Percentiles rank a stretch among this genome's conserved stretches.
These are phyloP conservation scores for Edolisoma coerulescens DNA, from an alignment of 2,113 vertebrate species.

Conservation along the genomic window DNA sequence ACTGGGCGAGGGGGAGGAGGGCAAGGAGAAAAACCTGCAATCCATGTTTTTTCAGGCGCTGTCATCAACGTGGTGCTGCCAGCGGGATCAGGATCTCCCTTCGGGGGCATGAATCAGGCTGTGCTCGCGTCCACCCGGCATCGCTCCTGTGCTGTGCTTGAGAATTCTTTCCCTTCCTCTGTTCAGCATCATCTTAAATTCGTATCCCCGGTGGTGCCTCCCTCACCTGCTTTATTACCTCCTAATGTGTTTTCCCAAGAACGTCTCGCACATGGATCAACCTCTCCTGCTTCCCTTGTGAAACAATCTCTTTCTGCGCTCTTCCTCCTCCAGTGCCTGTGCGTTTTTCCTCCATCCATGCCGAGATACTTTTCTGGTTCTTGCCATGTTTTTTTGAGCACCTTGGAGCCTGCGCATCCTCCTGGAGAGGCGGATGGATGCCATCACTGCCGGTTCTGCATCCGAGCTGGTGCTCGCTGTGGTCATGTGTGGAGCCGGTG, in stretches of 20 bases:
- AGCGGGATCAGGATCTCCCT: neutral
- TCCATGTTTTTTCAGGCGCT: fast-evolving
- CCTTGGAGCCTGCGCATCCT: neutral
- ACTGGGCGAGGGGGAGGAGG: neutral
- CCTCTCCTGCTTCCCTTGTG: neutral
- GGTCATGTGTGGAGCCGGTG: neutral
- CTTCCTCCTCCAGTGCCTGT: neutral
- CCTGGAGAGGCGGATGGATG: neutral
- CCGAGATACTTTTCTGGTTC: neutral
- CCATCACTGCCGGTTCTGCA: neutral
- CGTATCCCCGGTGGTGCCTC: neutral
- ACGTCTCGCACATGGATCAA: fast-evolving
- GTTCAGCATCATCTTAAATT: slow-evolving; percentile 13
- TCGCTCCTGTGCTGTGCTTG: neutral
- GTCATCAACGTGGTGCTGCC: neutral
- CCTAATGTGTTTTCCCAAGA: neutral
- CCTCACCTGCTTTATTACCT: neutral
- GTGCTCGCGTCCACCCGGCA: fast-evolving
- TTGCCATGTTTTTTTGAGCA: neutral
- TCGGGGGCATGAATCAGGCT: slow-evolving; percentile 8
- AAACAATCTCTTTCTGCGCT: neutral
- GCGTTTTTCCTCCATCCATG: neutral
- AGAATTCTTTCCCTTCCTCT: neutral
- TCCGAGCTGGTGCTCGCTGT: neutral
- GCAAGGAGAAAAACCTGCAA: neutral